Conservation (phyloP, 2,888 invertebrate genomes). For the Heliconius sara region DNA sequence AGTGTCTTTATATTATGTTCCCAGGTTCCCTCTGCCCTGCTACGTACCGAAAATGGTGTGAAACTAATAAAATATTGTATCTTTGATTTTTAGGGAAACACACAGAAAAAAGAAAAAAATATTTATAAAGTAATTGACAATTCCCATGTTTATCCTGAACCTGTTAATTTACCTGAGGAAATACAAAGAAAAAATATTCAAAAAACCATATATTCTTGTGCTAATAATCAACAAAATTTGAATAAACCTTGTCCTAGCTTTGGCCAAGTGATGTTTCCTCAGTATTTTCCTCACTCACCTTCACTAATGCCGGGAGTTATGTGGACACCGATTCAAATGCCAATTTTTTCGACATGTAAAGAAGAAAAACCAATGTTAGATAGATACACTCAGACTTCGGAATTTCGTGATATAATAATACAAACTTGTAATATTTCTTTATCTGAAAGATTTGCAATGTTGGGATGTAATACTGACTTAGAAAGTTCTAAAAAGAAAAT, state of each 20-base stretch:
- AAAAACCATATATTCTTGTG: constrained; percentile 35
- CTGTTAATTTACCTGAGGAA: constrained; percentile 52
- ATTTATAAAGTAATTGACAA: constrained; percentile 50
- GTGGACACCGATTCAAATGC: constrained; percentile 53
- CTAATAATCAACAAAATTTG: neutral
- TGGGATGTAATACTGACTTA: neutral
- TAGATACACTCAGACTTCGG: constrained; percentile 39
- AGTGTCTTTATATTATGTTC: too few relatives aligned
- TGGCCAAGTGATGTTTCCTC: constrained; percentile 55
- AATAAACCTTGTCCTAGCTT: constrained; percentile 30
- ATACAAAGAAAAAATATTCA: constrained; percentile 22
- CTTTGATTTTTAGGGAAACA: constrained; percentile 43
- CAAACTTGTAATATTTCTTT: constrained; percentile 49
- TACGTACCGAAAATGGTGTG: too few relatives aligned
- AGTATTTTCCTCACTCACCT: constrained; percentile 46
- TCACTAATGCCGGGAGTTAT: constrained; percentile 48
- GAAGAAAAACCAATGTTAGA: constrained; percentile 25
- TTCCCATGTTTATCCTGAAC: constrained; percentile 57
- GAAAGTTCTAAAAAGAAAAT: neutral
- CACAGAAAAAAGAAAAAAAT: constrained; percentile 41
- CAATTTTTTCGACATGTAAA: constrained; percentile 20
- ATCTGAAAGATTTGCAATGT: constrained; percentile 49
- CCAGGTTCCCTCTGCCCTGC: too few relatives aligned
- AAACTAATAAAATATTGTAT: too few relatives aligned
- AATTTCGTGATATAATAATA: constrained; percentile 33